Conservation (phyloP, 2,888 invertebrate species). For the Conomelus anceps region DNA sequence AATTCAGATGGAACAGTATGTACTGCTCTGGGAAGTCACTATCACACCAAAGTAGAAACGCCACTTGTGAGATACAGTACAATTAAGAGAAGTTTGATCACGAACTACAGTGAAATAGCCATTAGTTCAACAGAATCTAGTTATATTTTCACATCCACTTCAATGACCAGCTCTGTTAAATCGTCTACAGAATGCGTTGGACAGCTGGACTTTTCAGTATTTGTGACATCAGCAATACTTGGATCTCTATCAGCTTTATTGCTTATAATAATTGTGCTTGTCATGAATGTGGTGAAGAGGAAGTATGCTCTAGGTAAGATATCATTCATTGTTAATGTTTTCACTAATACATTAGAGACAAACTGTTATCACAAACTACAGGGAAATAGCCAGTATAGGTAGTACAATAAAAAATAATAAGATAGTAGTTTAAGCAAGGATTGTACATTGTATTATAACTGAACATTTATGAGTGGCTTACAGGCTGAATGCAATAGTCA, state of each 20-base stretch:
- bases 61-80: neutral
- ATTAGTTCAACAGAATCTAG: neutral
- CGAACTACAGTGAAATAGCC: neutral
- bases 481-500: too few species aligned
- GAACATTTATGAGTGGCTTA: too few species aligned
- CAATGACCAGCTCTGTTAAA: neutral
- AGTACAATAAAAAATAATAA: too few species aligned
- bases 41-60: neutral
- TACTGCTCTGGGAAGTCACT: neutral
- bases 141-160: neutral
- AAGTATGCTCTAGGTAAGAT: neutral
- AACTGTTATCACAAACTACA: too few species aligned
- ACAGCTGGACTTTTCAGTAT: neutral
- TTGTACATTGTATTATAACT: too few species aligned
- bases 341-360: neutral
- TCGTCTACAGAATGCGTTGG: neutral
- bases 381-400: too few species aligned
- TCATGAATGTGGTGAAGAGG: neutral
- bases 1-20: neutral
- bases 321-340: neutral
- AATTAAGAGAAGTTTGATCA: neutral
- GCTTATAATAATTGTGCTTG: neutral
- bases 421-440: too few species aligned
- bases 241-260: neutral
- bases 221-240: neutral